These are phyloP conservation scores for Palaemon carinicauda DNA, from an alignment of 1,140 invertebrate species.

Conservation along the genomic window DNA sequence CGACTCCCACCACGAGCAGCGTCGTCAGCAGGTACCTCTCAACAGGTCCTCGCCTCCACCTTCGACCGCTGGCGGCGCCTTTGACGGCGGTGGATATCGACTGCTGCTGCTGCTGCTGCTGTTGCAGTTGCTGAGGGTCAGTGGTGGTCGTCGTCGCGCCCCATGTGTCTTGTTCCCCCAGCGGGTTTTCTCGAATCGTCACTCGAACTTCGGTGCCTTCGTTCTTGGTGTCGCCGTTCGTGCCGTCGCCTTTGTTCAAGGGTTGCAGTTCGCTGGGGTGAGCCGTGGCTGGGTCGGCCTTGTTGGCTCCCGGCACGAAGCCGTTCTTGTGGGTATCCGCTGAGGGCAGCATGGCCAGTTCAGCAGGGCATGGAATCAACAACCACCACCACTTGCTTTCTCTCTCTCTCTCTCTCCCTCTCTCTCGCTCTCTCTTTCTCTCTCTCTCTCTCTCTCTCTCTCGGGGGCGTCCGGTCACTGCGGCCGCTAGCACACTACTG, in stretches of 20 bases:
- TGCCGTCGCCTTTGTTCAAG: slow-evolving; percentile 18
- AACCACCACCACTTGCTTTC: background rate
- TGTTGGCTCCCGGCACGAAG: slow-evolving; percentile 45
- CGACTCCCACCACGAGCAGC: slow-evolving; percentile 13
- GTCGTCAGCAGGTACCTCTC: slow-evolving; percentile 4
- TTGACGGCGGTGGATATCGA: background rate
- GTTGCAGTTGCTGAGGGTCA: background rate
- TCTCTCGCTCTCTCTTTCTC: too few species aligned
- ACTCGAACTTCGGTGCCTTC: slow-evolving; percentile 30
- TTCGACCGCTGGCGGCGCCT: background rate
- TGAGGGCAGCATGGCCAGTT: slow-evolving; percentile 38
- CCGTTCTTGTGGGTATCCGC: slow-evolving; percentile 50
- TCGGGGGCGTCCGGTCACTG: slow-evolving; percentile 30
- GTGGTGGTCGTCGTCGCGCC: slow-evolving; percentile 6
- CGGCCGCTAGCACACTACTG: slow-evolving; percentile 45
- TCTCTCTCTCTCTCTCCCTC: too few species aligned
- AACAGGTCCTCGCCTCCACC: background rate
- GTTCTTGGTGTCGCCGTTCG: slow-evolving; percentile 12
- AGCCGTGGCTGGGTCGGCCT: slow-evolving; percentile 22
- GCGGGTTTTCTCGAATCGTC: slow-evolving; percentile 45
- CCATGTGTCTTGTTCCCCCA: slow-evolving; percentile 4
- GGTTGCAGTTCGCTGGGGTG: slow-evolving; percentile 41
- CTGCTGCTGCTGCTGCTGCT: slow-evolving; percentile 27
- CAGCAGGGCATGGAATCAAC: slow-evolving; percentile 37
- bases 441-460: too few species aligned